Evolutionary conservation across 2,113 vertebrate genomes (phyloP), one percentile per base, ranked within the genome.

Genomic region (Oreocharis arfaki): DNA sequence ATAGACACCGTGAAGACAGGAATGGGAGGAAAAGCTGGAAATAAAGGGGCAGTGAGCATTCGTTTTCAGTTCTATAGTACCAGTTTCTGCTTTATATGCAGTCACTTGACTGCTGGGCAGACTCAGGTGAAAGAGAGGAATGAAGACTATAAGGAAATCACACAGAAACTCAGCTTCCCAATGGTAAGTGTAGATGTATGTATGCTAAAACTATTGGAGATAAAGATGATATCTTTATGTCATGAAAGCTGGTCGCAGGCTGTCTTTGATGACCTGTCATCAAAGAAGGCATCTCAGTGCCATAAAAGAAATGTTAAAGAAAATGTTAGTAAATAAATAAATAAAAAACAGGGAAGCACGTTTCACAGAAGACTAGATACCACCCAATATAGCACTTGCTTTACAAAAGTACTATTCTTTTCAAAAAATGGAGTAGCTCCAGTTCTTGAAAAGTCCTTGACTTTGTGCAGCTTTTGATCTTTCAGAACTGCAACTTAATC

Each of bases 131-230:
- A 98, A 92, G 98, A 98, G 92, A 86, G 98, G 24, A 98, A 98
- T 33, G 98, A 98, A 63, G 98, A 98, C 83, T 98, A 98, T 96
- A 97, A 96, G 92, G 98, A 98, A 96, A 98, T 98, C 95, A 98
- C 98, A 3, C 98, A 98, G 95, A 98, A 98, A 90, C 98, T 98
- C 81, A 98, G 95, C 64, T 98, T 98, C 84, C 98, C 98, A 11
- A 96, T 94, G 98, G 98, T 98, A 97, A 98, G 98, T 14, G 4
- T 35, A 17, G 41, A 32, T 20, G 7, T 59, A 30, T 21, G 5
- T 87, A 11, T 37, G 35, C 19, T 60, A 61, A 75, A 91, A 87
- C 21, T 20, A 19, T 4, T 20, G 19, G 27, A 33, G 26, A 64
- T 63, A 80, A 84, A 78, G 47, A 18, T 67, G 35, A 3, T 76